Conservation (phyloP, 37 sponge, comb jelly and placozoan genomes). For the Aplysina aerophoba region DNA sequence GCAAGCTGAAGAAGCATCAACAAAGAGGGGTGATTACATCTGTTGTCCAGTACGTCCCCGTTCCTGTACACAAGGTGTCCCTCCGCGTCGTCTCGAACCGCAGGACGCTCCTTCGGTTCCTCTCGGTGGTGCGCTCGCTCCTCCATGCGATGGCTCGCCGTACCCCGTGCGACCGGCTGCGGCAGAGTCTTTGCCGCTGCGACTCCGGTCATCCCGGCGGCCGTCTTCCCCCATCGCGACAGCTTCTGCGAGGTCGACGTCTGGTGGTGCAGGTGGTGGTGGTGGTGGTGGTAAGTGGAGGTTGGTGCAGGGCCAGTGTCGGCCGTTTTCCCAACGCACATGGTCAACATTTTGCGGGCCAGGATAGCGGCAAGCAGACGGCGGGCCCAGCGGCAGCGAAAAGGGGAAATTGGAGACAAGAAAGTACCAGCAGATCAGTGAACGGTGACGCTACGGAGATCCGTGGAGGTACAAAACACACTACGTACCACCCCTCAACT, state of each 20-base stretch:
- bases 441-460: background rate
- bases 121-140: background rate
- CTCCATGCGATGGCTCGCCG: background rate
- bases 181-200: background rate
- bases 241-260: background rate
- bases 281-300: background rate
- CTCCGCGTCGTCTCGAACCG: constrained; percentile 79
- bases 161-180: background rate
- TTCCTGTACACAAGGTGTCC: constrained; percentile 90
- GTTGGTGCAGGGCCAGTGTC: constrained; percentile 43
- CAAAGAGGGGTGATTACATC: constrained; percentile 63
- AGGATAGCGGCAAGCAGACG: background rate
- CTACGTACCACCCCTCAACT: no score
- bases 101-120: constrained; percentile 22
- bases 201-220: background rate
- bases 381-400: background rate
- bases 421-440: constrained; percentile 21
- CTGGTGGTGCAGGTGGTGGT: background rate
- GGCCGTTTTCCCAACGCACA: constrained; percentile 77
- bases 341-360: constrained; percentile 64
- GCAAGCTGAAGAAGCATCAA: background rate
- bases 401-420: background rate
- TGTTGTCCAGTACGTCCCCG: constrained; percentile 75
- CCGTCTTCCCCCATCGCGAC: background rate
- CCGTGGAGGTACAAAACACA: no score